Percentiles rank a stretch among this genome's conserved stretches.
phyloP scores from a whole-genome alignment of 2,797 vertebrate species.

The Sebastes ruberrimus region DNA sequence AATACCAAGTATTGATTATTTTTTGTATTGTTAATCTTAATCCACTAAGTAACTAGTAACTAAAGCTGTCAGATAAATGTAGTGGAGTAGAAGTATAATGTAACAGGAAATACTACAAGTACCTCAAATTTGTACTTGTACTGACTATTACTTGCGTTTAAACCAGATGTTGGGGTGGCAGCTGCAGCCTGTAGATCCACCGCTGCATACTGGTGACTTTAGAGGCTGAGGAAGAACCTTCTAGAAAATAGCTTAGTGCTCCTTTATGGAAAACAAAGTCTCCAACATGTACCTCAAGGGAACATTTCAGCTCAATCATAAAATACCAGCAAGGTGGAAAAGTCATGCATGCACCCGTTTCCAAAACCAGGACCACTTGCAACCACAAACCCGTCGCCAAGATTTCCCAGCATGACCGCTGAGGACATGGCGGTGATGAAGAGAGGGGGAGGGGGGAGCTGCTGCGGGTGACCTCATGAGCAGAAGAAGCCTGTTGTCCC shows the following conservation, averaged over 20 bases:
- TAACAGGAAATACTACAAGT: too few species aligned
- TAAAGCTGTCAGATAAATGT: too few species aligned
- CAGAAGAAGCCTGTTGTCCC: constrained; percentile 59
- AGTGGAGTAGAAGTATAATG: too few species aligned
- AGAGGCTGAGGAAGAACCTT: neutral
- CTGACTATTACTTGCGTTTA: neutral
- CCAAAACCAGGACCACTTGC: constrained; percentile 36
- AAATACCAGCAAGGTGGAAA: constrained; percentile 54
- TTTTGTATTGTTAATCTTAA: too few species aligned
- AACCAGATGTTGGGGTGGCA: neutral
- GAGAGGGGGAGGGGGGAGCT: neutral
- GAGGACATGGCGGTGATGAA: constrained; percentile 22
- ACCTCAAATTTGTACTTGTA: neutral
- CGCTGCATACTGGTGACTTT: neutral
- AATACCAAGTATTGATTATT: neutral
- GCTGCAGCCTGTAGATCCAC: neutral
- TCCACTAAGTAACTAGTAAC: too few species aligned
- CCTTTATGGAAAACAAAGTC: neutral
- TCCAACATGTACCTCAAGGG: constrained; percentile 3
- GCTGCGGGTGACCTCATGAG: constrained; percentile 60
- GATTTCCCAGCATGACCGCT: constrained; percentile 10
- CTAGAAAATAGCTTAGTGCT: neutral
- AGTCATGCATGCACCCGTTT: constrained; percentile 30
- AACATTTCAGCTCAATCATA: constrained; percentile 29
- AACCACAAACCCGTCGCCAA: constrained; percentile 37